Conservation (phyloP, 23 tunicate genomes). For the Oikopleura vanhoeffeni region DNA sequence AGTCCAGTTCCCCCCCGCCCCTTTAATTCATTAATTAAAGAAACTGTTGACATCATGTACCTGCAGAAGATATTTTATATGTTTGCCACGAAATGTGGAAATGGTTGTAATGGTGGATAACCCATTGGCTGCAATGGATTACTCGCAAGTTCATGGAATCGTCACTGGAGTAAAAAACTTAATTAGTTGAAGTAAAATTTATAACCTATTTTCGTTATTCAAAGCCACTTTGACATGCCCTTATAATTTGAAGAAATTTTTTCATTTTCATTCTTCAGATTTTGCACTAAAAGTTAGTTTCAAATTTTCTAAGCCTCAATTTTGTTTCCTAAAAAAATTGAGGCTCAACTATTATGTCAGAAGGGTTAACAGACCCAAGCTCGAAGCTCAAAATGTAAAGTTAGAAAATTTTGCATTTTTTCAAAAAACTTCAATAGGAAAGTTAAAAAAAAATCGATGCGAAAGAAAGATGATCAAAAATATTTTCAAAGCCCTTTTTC, state of each 20-base stretch:
- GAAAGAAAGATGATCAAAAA: no score
- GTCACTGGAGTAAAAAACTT: constrained; percentile 54
- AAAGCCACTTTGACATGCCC: background rate
- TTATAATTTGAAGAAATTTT: background rate
- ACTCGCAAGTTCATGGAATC: constrained; percentile 35
- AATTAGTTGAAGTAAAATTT: constrained; percentile 24
- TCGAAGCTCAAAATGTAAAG: no score
- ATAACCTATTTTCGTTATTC: no score
- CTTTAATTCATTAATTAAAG: background rate
- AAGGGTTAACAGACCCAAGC: no score
- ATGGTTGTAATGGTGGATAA: constrained; percentile 57
- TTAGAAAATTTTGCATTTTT: no score
- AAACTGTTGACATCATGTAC: background rate
- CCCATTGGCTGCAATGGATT: constrained; percentile 34
- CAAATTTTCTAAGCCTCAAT: no score
- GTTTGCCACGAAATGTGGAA: constrained; percentile 30
- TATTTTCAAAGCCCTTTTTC: no score
- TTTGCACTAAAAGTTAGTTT: no score
- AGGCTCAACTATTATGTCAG: no score
- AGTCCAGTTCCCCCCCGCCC: constrained; percentile 15
- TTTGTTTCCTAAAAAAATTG: no score
- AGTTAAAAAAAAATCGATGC: no score
- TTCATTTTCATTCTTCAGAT: background rate
- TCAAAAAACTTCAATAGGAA: no score
- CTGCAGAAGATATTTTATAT: constrained; percentile 42